Evolutionary conservation across 2,888 invertebrate genomes (phyloP).

Genomic region (Siphlonurus alternatus): DNA sequence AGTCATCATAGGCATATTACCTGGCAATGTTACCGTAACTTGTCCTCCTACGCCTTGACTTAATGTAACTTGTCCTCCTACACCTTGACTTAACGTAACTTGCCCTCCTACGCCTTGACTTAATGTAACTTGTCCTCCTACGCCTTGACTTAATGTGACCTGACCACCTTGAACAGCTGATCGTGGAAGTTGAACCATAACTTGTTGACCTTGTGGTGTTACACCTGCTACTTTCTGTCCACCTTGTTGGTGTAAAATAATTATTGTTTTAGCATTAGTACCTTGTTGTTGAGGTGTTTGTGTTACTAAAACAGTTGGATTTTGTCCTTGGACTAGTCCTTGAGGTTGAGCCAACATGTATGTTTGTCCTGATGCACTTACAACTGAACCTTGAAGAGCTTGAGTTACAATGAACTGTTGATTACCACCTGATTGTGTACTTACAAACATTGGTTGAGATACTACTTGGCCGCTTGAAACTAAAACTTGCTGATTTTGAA

Average conservation of each 20-base stretch:
- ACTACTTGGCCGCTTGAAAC: conserved; percentile 9
- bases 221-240: conserved; percentile 40
- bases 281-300: conserved; percentile 48
- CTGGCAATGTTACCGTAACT: not conserved
- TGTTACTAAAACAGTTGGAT: conserved; percentile 45
- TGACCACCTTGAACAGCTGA: not conserved
- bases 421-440: conserved; percentile 6
- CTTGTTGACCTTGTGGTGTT: conserved; percentile 48
- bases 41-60: not conserved
- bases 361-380: conserved; percentile 34
- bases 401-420: conserved; percentile 10
- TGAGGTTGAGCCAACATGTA: conserved; percentile 50
- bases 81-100: not conserved
- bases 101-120: not conserved
- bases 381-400: conserved; percentile 11
- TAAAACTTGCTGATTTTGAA: conserved; percentile 12
- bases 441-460: conserved; percentile 9
- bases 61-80: not conserved
- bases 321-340: conserved; percentile 39
- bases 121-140: not conserved
- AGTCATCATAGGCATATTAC: not conserved
- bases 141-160: not conserved
- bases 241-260: conserved; percentile 44
- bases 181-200: conserved; percentile 38
- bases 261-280: conserved; percentile 48